Evolutionary conservation across 2,113 vertebrate genomes (phyloP).

Genomic region (Mus musculus): DNA sequence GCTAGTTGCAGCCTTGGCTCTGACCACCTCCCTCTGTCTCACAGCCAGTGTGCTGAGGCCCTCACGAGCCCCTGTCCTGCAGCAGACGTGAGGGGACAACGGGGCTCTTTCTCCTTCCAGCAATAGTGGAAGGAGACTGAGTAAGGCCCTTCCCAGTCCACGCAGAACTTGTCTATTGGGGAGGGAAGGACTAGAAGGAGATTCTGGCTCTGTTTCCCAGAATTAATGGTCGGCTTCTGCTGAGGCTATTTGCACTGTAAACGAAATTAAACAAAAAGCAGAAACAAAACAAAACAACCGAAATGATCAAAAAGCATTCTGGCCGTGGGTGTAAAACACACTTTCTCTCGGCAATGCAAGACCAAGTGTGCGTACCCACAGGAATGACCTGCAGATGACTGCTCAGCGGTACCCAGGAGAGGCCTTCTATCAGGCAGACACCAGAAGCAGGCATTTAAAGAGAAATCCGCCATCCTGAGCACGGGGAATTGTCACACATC

Average conservation of each 20-base stretch:
- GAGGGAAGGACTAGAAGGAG: conserved; percentile 68
- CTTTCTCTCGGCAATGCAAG: conserved; percentile 47
- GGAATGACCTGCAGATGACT: background rate
- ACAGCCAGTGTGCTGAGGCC: conserved; percentile 70
- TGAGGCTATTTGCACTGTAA: conserved; percentile 86
- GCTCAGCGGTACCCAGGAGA: background rate
- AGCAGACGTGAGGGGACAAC: conserved; percentile 78
- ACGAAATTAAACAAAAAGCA: conserved; percentile 69
- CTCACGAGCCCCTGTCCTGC: conserved; percentile 65
- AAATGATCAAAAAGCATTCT: conserved; percentile 64
- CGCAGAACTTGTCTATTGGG: conserved; percentile 72
- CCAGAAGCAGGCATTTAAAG: background rate
- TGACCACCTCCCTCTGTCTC: conserved; percentile 71
- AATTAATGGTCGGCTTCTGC: conserved; percentile 88
- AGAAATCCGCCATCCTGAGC: background rate
- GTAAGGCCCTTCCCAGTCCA: conserved; percentile 74
- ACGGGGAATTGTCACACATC: background rate
- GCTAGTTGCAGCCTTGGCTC: conserved; percentile 77
- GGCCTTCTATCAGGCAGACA: background rate
- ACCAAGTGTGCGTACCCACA: conserved; percentile 63
- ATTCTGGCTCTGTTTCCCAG: conserved; percentile 85
- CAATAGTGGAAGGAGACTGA: conserved; percentile 71
- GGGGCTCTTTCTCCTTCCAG: conserved; percentile 78
- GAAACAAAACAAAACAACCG: conserved; percentile 52
- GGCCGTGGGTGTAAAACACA: background rate